Percentiles rank a stretch among this genome's conserved stretches.
These are phyloP conservation scores for Myoxocephalus aenaeus DNA, from an alignment of 2,797 vertebrate genomes.

Conservation along the genomic window DNA sequence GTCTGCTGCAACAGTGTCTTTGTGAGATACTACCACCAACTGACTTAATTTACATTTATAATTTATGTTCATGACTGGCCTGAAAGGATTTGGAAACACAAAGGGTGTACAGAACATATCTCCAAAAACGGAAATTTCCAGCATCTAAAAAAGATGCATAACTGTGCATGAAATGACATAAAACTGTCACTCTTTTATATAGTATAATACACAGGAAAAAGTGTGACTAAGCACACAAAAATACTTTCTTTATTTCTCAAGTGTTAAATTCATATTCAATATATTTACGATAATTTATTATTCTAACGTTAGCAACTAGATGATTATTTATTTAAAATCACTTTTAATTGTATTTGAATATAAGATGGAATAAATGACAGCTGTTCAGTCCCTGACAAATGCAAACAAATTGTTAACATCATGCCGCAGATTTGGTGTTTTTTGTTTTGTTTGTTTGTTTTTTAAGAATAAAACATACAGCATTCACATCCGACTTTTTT, in stretches of 20 bases:
- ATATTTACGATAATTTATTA: not conserved
- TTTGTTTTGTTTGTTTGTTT: not conserved
- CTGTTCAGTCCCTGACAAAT: constrained; percentile 15
- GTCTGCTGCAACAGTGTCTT: too few species aligned
- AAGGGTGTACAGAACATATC: not conserved
- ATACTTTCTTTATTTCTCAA: constrained; percentile 3
- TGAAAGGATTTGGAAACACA: not conserved
- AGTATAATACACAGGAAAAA: constrained; percentile 6
- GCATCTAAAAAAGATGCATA: constrained; percentile 21
- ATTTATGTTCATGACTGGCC: not conserved
- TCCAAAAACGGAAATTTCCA: not conserved
- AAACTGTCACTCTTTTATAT: constrained; percentile 37
- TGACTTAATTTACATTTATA: not conserved
- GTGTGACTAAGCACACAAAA: constrained; percentile 26
- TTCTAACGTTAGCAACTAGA: constrained; percentile 15
- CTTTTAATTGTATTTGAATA: not conserved
- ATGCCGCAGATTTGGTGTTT: not conserved
- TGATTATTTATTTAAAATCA: constrained; percentile 3
- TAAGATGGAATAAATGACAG: constrained; percentile 5
- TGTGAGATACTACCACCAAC: not conserved
- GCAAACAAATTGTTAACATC: not conserved
- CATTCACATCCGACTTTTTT: not conserved
- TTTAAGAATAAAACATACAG: not conserved
- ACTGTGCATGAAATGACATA: constrained; percentile 36
- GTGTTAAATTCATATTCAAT: constrained; percentile 18